phyloP scores from a whole-genome alignment of 2,113 vertebrate genomes.

The Bothrops jararaca region DNA sequence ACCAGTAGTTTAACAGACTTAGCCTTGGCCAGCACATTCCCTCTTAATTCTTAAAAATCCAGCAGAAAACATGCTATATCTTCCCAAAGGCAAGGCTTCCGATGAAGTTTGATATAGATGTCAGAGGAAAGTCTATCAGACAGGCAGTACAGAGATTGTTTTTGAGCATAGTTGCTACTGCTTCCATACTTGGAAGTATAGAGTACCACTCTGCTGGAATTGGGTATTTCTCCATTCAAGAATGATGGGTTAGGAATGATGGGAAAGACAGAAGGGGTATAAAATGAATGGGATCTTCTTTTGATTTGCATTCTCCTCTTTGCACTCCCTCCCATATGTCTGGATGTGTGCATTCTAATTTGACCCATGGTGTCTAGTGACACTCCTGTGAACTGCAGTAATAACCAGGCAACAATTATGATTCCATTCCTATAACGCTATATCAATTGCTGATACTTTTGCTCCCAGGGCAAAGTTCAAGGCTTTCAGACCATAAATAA shows the following conservation, averaged over 20 bases:
- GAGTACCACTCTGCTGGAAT: neutral
- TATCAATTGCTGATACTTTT: slow-evolving; percentile 43
- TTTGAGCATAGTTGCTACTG: neutral
- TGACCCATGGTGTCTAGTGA: slow-evolving; percentile 18
- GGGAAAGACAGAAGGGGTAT: neutral
- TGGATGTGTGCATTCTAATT: neutral
- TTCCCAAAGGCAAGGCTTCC: neutral
- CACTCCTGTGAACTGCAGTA: slow-evolving; percentile 20
- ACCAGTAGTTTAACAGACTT: neutral
- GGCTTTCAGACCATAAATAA: slow-evolving; percentile 32
- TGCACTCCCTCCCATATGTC: neutral
- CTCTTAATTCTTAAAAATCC: neutral
- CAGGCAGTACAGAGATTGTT: neutral
- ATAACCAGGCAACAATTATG: slow-evolving; percentile 26
- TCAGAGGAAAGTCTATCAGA: neutral
- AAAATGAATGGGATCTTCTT: neutral
- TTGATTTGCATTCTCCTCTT: neutral
- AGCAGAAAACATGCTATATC: neutral
- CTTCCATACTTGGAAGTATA: neutral
- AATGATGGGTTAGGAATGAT: neutral
- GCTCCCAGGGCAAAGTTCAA: slow-evolving; percentile 26
- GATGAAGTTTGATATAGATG: too few relatives aligned
- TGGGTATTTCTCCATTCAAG: neutral
- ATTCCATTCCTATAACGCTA: slow-evolving; percentile 17
- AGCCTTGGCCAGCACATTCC: neutral